Evolutionary conservation across 2,888 invertebrate genomes (phyloP).

Genomic region (Trissonchulus sp.): DNA sequence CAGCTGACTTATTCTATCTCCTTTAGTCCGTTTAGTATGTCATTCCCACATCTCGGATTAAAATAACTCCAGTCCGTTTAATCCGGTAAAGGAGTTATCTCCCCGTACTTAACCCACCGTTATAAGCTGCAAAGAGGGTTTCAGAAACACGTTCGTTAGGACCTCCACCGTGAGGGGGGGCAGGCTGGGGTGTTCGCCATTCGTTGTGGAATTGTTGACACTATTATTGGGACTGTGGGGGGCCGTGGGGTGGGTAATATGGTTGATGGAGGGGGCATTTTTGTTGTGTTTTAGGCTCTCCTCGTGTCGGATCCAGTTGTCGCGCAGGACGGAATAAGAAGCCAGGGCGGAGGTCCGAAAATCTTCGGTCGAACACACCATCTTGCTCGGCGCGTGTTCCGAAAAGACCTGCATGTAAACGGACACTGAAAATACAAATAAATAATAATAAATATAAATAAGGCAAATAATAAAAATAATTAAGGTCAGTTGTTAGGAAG

Average conservation of each 20-base stretch:
- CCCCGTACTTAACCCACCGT: not conserved
- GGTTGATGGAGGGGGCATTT: not conserved
- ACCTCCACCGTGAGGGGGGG: not conserved
- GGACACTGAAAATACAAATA: slow-evolving; percentile 8
- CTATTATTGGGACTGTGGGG: not conserved
- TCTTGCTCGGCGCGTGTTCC: no score
- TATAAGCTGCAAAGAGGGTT: not conserved
- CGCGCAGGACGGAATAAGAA: slow-evolving; percentile 28
- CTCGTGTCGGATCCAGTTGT: slow-evolving; percentile 27
- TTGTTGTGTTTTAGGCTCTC: not conserved
- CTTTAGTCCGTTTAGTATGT: no score
- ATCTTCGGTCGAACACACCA: no score
- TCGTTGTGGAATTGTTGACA: no score
- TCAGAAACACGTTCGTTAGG: not conserved
- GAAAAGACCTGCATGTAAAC: not conserved
- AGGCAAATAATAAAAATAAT: no score
- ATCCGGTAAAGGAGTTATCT: no score
- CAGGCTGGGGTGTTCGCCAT: no score
- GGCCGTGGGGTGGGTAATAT: not conserved
- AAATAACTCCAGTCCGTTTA: no score
- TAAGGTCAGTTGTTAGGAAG: no score
- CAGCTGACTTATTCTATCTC: no score
- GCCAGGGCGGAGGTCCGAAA: slow-evolving; percentile 28
- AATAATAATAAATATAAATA: no score
- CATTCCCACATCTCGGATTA: no score